Evolutionary conservation across 1,140 invertebrate species (phyloP).

Genomic region (Trichonephila clavipes): DNA sequence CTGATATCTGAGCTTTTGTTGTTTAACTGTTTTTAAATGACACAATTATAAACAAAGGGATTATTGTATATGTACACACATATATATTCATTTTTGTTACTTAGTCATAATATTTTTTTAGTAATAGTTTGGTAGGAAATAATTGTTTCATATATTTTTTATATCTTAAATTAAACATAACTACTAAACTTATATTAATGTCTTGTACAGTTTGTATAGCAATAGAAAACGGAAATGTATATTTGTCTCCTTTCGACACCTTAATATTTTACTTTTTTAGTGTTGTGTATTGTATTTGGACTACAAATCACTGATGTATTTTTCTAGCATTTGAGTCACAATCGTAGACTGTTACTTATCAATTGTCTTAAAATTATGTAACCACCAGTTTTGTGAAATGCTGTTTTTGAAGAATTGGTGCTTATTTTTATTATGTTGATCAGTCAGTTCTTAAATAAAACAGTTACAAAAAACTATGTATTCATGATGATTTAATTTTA

Average conservation of each 20-base stretch:
- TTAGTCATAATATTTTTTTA: conserved; percentile 18
- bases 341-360: neutral
- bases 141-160: conserved; percentile 32
- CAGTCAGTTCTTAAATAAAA: conserved; percentile 32
- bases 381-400: neutral
- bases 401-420: conserved; percentile 32
- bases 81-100: neutral
- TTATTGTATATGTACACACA: neutral
- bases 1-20: too few relatives aligned
- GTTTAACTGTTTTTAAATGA: too few relatives aligned
- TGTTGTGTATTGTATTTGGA: neutral
- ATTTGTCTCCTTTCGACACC: neutral
- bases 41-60: too few relatives aligned
- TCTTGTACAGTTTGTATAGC: conserved; percentile 43
- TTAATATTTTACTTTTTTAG: neutral
- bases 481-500: too few relatives aligned
- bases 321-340: neutral
- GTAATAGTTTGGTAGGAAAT: neutral
- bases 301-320: neutral
- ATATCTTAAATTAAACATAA: neutral
- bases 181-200: neutral
- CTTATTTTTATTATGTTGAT: conserved; percentile 47
- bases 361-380: neutral
- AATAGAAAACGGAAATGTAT: neutral
- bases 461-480: neutral